phyloP scores from a whole-genome alignment of 37 sponge, comb jelly and placozoan genomes.

The Lycopodina hypogea region DNA sequence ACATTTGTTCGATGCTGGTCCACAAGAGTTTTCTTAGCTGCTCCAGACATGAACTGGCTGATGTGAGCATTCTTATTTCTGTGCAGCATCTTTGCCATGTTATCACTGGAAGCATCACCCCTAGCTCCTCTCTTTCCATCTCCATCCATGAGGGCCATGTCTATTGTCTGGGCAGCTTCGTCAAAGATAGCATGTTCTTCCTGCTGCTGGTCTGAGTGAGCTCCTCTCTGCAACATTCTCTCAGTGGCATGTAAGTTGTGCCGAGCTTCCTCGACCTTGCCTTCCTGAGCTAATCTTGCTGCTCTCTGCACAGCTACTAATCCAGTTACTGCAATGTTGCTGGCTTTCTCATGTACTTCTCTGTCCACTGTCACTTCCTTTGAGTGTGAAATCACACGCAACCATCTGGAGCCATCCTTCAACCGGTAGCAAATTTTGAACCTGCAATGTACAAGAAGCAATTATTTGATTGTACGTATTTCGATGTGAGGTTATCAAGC shows the following conservation, averaged over 20 bases:
- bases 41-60: slow-evolving; percentile 72
- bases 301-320: slow-evolving; percentile 82
- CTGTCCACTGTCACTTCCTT: slow-evolving; percentile 52
- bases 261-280: slow-evolving; percentile 71
- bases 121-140: slow-evolving; percentile 9
- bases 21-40: slow-evolving; percentile 73
- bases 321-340: slow-evolving; percentile 79
- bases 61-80: slow-evolving; percentile 75
- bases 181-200: slow-evolving; percentile 83
- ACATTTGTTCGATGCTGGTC: slow-evolving; percentile 62
- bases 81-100: slow-evolving; percentile 68
- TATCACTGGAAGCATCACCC: slow-evolving; percentile 47
- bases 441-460: slow-evolving; percentile 17
- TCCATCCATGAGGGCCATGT: slow-evolving; percentile 49
- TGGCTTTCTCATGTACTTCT: slow-evolving; percentile 57
- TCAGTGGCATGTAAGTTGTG: slow-evolving; percentile 66
- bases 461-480: no score
- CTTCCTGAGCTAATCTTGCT: slow-evolving; percentile 73
- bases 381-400: slow-evolving; percentile 76
- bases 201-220: slow-evolving; percentile 70
- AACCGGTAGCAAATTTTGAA: slow-evolving; percentile 83
- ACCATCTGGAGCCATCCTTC: slow-evolving; percentile 77
- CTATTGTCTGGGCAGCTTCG: slow-evolving; percentile 53
- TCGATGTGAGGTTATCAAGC: no score
- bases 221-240: slow-evolving; percentile 66